phyloP scores from a whole-genome alignment of 2,888 invertebrate species.

The Cheilosia scutellata region DNA sequence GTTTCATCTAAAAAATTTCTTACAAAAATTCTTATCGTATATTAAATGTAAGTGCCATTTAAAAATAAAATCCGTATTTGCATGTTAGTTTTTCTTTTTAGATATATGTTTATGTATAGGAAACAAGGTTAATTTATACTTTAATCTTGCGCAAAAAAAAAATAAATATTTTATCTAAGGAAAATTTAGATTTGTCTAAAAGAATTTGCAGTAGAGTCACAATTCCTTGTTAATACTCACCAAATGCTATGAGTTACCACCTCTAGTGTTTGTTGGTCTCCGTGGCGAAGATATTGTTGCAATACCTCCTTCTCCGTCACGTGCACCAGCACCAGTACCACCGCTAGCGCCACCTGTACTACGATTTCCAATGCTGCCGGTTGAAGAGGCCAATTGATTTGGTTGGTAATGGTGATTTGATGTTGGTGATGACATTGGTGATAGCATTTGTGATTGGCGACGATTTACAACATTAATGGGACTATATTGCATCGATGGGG shows the following conservation, averaged over 20 bases:
- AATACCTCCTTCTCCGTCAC: background rate
- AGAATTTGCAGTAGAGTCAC: conserved; percentile 53
- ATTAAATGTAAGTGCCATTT: conserved; percentile 54
- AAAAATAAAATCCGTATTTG: conserved; percentile 58
- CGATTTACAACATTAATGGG: conserved; percentile 35
- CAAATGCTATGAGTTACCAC: conserved; percentile 69
- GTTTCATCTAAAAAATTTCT: conserved; percentile 53
- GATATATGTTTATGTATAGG: conserved; percentile 50
- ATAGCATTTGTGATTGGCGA: conserved; percentile 57
- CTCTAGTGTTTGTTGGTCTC: conserved; percentile 40
- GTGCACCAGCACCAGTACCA: conserved; percentile 10
- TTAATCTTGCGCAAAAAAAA: conserved; percentile 33
- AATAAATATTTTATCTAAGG: conserved; percentile 30
- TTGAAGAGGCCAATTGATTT: conserved; percentile 32
- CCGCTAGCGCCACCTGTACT: conserved; percentile 6
- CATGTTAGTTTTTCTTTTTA: conserved; percentile 26
- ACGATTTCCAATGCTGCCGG: conserved; percentile 42
- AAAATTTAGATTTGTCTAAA: conserved; percentile 47
- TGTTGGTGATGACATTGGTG: conserved; percentile 64
- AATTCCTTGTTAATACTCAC: conserved; percentile 64
- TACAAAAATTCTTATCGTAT: conserved; percentile 66
- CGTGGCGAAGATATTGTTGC: conserved; percentile 52
- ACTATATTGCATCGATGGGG: conserved; percentile 60
- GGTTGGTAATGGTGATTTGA: conserved; percentile 46
- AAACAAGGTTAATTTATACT: conserved; percentile 49